Evolutionary conservation across 1,140 invertebrate genomes (phyloP).

Genomic region (Cyclina sinensis): DNA sequence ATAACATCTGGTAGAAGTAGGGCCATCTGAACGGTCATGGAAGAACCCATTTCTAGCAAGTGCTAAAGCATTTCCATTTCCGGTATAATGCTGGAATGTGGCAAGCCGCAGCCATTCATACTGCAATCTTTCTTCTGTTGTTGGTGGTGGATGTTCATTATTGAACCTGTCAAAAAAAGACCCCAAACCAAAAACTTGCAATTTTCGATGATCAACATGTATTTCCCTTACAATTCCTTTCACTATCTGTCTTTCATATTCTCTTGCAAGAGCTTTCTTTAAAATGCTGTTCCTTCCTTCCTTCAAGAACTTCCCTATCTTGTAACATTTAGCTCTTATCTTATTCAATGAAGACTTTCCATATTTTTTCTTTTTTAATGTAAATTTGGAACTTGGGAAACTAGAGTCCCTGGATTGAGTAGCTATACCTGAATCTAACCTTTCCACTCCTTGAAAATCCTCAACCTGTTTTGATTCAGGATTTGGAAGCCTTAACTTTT

Average conservation of each 20-base stretch:
- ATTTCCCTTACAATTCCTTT: neutral
- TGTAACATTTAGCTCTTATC: too few species aligned
- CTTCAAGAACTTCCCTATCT: too few species aligned
- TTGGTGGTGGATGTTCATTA: neutral
- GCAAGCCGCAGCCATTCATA: conserved; percentile 48
- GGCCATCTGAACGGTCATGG: neutral
- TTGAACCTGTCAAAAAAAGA: conserved; percentile 9
- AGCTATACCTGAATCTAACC: too few species aligned
- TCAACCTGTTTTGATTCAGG: too few species aligned
- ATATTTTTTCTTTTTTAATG: too few species aligned
- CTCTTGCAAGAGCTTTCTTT: neutral
- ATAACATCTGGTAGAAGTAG: conserved; percentile 21
- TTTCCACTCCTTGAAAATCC: too few species aligned
- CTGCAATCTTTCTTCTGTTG: neutral
- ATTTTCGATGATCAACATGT: neutral
- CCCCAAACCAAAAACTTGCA: neutral
- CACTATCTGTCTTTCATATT: neutral
- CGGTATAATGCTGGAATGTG: conserved; percentile 19
- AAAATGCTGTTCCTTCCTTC: neutral
- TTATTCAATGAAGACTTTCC: too few species aligned
- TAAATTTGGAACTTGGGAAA: too few species aligned
- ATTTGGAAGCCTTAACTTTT: too few species aligned
- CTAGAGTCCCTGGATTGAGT: too few species aligned
- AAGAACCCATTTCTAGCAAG: neutral
- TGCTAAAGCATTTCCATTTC: conserved; percentile 23